Conservation (phyloP, 1,140 invertebrate genomes). For the Maniola jurtina region DNA sequence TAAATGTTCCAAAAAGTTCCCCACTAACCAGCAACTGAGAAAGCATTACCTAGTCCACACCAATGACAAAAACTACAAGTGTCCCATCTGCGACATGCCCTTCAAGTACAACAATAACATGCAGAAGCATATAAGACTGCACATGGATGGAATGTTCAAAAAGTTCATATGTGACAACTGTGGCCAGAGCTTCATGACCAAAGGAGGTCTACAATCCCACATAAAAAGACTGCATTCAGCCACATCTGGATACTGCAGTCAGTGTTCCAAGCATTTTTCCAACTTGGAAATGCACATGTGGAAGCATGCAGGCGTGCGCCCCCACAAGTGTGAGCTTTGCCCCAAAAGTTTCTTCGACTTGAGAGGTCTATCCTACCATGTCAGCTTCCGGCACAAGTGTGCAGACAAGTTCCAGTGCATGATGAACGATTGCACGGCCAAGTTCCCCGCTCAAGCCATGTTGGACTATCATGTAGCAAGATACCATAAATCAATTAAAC, state of each 20-base stretch:
- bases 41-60: slow-evolving; percentile 50
- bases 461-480: slow-evolving; percentile 55
- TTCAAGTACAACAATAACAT: slow-evolving; percentile 63
- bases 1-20: slow-evolving; percentile 81
- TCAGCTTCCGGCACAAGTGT: slow-evolving; percentile 58
- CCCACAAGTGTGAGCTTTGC: slow-evolving; percentile 80
- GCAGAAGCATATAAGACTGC: slow-evolving; percentile 53
- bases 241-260: slow-evolving; percentile 60
- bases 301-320: slow-evolving; percentile 83
- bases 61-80: slow-evolving; percentile 53
- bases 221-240: slow-evolving; percentile 54
- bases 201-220: slow-evolving; percentile 71
- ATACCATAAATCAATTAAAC: slow-evolving; percentile 44
- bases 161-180: slow-evolving; percentile 72
- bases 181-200: slow-evolving; percentile 77
- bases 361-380: slow-evolving; percentile 50
- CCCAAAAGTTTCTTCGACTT: slow-evolving; percentile 62
- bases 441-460: slow-evolving; percentile 54
- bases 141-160: slow-evolving; percentile 36
- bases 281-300: slow-evolving; percentile 79
- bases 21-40: slow-evolving; percentile 52
- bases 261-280: slow-evolving; percentile 56
- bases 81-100: slow-evolving; percentile 48
- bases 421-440: slow-evolving; percentile 46
- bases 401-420: slow-evolving; percentile 58